Conservation (phyloP, 1,140 invertebrate species). For the Drosophila cardini region DNA sequence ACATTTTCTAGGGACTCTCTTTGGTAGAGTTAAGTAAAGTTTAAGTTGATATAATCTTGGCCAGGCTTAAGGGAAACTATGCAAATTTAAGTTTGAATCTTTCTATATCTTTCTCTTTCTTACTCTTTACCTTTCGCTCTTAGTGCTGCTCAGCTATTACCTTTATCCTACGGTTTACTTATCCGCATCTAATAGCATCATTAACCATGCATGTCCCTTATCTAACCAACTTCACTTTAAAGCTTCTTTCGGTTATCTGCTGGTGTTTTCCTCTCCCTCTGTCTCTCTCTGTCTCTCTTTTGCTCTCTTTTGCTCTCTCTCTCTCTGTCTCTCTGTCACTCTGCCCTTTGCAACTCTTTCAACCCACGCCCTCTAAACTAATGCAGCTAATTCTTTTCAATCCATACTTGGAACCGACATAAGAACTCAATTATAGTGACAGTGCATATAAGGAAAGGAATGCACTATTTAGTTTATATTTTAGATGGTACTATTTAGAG, state of each 20-base stretch:
- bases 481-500: no score
- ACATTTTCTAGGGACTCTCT: background rate
- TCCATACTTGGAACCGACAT: constrained; percentile 12
- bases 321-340: background rate
- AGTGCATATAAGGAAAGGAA: no score
- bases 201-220: background rate
- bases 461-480: no score
- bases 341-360: constrained; percentile 19
- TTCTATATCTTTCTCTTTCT: background rate
- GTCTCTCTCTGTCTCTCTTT: background rate
- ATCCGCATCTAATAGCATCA: constrained; percentile 8
- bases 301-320: background rate
- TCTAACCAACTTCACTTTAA: background rate
- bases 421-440: no score
- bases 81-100: constrained; percentile 1
- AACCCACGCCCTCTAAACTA: background rate
- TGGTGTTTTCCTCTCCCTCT: background rate
- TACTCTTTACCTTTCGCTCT: background rate
- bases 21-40: background rate
- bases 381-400: constrained; percentile 36
- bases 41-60: background rate
- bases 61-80: background rate
- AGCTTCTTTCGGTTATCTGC: background rate
- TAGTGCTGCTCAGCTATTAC: background rate
- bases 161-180: background rate